These are phyloP conservation scores for Escarpia spicata DNA, from an alignment of 2,888 invertebrate genomes.

Conservation along the genomic window DNA sequence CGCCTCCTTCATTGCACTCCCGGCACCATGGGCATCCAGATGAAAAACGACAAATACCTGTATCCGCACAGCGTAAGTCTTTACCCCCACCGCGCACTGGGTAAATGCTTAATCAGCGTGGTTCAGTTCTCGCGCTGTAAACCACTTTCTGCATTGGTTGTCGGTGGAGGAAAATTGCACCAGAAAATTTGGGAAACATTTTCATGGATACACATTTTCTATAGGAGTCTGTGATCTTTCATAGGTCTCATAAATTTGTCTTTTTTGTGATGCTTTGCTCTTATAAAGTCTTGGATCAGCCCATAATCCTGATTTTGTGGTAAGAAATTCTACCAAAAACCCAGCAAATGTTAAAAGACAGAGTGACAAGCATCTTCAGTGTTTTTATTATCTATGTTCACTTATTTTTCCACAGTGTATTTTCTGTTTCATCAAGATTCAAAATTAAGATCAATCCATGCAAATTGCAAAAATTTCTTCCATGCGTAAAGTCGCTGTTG, in stretches of 20 bases:
- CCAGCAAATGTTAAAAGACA: too few species aligned
- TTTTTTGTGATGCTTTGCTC: too few species aligned
- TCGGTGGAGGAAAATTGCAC: neutral
- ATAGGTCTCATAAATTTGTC: too few species aligned
- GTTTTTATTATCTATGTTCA: too few species aligned
- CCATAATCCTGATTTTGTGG: too few species aligned
- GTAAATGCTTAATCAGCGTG: neutral
- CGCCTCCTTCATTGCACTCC: constrained; percentile 62
- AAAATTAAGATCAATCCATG: neutral
- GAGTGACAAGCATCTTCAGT: too few species aligned
- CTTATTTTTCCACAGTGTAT: too few species aligned
- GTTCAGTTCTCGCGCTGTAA: neutral
- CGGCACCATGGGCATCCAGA: constrained; percentile 56
- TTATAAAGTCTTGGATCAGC: too few species aligned
- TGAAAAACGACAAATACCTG: constrained; percentile 31
- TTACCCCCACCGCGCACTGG: neutral
- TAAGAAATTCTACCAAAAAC: too few species aligned
- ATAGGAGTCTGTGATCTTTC: too few species aligned
- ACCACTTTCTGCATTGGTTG: neutral
- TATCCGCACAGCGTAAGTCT: constrained; percentile 24
- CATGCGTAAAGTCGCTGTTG: neutral
- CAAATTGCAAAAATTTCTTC: neutral
- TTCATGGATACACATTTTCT: neutral
- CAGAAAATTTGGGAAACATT: neutral
- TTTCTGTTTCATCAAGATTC: neutral